phyloP scores from a whole-genome alignment of 2,888 invertebrate genomes.

The Listrodromus nycthemerus region DNA sequence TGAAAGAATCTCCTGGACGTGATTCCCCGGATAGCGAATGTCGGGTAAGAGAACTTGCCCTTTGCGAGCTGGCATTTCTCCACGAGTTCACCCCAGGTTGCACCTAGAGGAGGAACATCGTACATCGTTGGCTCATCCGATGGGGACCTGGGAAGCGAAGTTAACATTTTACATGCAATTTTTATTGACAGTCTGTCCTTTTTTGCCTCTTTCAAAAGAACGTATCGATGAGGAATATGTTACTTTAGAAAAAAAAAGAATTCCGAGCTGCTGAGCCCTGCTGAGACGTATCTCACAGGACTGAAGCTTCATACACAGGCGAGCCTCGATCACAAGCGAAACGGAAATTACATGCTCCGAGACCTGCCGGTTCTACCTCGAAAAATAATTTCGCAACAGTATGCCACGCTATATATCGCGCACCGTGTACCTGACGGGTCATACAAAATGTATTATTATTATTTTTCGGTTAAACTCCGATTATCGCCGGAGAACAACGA shows the following conservation, averaged over 20 bases:
- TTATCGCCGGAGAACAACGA: conserved; percentile 42
- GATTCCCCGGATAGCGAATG: conserved; percentile 79
- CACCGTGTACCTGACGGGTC: conserved; percentile 13
- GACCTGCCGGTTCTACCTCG: not conserved
- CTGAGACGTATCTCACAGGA: not conserved
- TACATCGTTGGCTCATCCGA: conserved; percentile 71
- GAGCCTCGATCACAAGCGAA: conserved; percentile 28
- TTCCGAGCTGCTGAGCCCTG: not conserved
- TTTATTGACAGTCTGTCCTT: not conserved
- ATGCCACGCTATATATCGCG: not conserved
- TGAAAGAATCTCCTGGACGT: conserved; percentile 73
- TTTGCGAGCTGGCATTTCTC: conserved; percentile 73
- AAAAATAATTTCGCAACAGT: conserved; percentile 38
- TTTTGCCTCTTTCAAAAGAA: not conserved
- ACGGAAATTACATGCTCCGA: conserved; percentile 46
- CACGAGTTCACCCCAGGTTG: conserved; percentile 78
- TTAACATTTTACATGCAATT: not conserved
- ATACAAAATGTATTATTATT: conserved; percentile 13
- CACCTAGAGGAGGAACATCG: conserved; percentile 74
- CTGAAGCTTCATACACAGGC: conserved; percentile 13
- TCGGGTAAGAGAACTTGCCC: conserved; percentile 77
- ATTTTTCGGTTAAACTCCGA: conserved; percentile 10
- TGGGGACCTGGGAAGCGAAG: conserved; percentile 57
- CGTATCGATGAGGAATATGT: not conserved
- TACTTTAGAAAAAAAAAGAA: conserved; percentile 22